phyloP scores from a whole-genome alignment of 2,797 vertebrate species.

The Poeciliopsis infans region DNA sequence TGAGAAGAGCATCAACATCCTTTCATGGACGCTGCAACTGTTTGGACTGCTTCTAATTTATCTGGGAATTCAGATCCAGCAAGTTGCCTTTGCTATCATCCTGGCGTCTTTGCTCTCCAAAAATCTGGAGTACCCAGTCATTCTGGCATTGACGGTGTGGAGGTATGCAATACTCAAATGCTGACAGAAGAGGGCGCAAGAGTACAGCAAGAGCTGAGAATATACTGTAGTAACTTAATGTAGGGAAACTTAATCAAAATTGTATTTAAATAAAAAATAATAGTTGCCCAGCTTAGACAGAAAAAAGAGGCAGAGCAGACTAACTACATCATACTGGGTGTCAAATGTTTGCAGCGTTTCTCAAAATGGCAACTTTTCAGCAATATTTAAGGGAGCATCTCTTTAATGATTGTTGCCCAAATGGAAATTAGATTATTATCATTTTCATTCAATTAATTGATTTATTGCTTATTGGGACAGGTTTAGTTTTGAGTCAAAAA shows the following conservation, averaged over 20 bases:
- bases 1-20: conserved; percentile 90
- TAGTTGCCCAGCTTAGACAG: too few species aligned
- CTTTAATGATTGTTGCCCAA: too few species aligned
- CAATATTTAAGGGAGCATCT: too few species aligned
- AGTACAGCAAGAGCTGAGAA: conserved; percentile 7
- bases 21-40: conserved; percentile 94
- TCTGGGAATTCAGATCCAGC: conserved; percentile 88
- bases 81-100: conserved; percentile 85
- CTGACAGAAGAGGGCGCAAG: conserved; percentile 53
- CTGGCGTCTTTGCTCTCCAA: conserved; percentile 86
- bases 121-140: conserved; percentile 88
- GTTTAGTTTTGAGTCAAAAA: background rate
- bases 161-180: conserved; percentile 62
- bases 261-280: too few species aligned
- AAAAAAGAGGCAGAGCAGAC: too few species aligned
- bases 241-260: background rate
- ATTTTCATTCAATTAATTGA: too few species aligned
- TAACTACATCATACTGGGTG: too few species aligned
- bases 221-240: background rate
- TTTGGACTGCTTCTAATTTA: conserved; percentile 91
- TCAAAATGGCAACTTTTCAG: too few species aligned
- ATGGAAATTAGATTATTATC: too few species aligned
- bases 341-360: too few species aligned
- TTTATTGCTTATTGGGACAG: too few species aligned
- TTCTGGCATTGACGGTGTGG: conserved; percentile 48